phyloP scores from a whole-genome alignment of 2,888 invertebrate genomes.

The Plebejus argus region DNA sequence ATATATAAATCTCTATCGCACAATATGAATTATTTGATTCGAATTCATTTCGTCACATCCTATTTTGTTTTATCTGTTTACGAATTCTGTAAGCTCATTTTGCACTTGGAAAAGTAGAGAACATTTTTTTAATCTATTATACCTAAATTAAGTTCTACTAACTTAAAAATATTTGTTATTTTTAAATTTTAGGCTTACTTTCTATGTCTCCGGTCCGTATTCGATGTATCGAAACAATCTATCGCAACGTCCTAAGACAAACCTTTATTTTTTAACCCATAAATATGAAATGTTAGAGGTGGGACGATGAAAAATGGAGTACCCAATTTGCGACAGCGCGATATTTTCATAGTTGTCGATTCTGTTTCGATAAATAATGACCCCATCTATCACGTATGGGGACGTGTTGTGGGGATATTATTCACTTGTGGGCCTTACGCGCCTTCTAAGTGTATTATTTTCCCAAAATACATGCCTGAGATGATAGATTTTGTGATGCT shows the following conservation, averaged over 20 bases:
- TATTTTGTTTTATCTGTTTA: too few species aligned
- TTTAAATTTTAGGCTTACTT: too few species aligned
- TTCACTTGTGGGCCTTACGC: constrained; percentile 8
- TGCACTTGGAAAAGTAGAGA: too few species aligned
- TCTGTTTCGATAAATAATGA: constrained; percentile 27
- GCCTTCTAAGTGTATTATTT: constrained; percentile 12
- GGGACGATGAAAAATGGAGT: neutral
- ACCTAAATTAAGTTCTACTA: too few species aligned
- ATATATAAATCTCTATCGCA: too few species aligned
- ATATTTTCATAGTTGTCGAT: constrained; percentile 19
- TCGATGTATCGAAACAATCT: neutral
- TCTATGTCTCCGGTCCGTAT: neutral
- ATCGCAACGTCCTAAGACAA: neutral
- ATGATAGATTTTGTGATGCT: neutral
- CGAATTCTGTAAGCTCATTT: too few species aligned
- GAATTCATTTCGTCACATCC: too few species aligned
- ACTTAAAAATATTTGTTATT: too few species aligned
- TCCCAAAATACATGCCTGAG: neutral
- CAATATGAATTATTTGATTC: too few species aligned
- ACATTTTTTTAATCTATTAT: too few species aligned
- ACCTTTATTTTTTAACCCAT: neutral
- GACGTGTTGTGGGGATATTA: constrained; percentile 2
- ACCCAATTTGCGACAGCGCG: neutral
- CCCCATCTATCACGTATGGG: constrained; percentile 14
- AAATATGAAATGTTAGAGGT: neutral